Evolutionary conservation across 1,140 invertebrate genomes (phyloP).

Genomic region (Alviniconcha marisindica): DNA sequence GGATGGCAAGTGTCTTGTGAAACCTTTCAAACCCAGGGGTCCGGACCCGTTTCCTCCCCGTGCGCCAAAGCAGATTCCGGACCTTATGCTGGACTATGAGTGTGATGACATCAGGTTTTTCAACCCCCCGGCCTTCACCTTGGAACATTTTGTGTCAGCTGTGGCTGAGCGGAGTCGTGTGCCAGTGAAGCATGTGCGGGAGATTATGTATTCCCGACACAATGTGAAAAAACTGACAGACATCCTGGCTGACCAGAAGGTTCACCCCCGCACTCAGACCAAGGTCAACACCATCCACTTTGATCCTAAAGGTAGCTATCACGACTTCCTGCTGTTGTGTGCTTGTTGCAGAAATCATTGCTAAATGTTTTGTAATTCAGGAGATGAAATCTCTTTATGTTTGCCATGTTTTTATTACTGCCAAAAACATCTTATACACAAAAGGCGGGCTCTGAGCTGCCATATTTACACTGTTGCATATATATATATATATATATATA

Average conservation of each 20-base stretch:
- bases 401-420: too few relatives aligned
- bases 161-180: constrained; percentile 59
- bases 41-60: constrained; percentile 67
- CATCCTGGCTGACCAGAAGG: constrained; percentile 58
- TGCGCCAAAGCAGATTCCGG: constrained; percentile 54
- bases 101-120: constrained; percentile 67
- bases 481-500: too few relatives aligned
- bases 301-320: constrained; percentile 58
- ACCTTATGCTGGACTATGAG: constrained; percentile 58
- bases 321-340: not conserved
- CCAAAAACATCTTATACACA: too few relatives aligned
- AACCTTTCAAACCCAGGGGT: constrained; percentile 69
- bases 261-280: constrained; percentile 39
- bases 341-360: too few relatives aligned
- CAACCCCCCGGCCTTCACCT: constrained; percentile 68
- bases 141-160: constrained; percentile 68
- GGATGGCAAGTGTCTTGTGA: constrained; percentile 68
- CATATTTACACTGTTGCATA: too few relatives aligned
- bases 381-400: too few relatives aligned
- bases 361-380: too few relatives aligned
- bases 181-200: constrained; percentile 57
- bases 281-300: constrained; percentile 52
- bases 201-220: constrained; percentile 66
- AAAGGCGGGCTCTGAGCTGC: too few relatives aligned
- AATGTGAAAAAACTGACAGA: constrained; percentile 73